Base-by-base conservation (phyloP, 2,888 invertebrate species). In the Choristoneura rosaceana region DNA sequence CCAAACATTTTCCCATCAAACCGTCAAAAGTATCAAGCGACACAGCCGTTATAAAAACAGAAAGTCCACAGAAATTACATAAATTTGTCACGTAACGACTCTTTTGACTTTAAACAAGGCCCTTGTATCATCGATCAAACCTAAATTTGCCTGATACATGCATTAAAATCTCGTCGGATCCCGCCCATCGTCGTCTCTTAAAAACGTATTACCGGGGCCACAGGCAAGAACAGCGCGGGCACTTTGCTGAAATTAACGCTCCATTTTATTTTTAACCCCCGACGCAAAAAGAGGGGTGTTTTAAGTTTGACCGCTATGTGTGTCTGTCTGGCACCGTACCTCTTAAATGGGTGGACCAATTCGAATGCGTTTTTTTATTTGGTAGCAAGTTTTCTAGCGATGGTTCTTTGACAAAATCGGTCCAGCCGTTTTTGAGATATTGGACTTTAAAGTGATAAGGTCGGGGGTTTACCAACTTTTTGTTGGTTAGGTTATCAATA, bases 111-210 rank as follows among this genome's bases (percentile, higher is more conserved):
- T 67, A 71, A 71, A 71, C 63, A 71, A 71, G 71, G 68, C 71
- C 43, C 68, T 68, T 60, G 64, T 64, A 69, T 69, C 74, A 74
- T 85, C 81, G 80, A 85, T 87, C 85, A 85, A 83, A 84, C 82
- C 80, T 79, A 82, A 79, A 84, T 84, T 85, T 82, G 82, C 62
- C 66, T 63, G 69, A 78, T 77, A 84, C 84, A 89, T 69, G 73
- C 69, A 88, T 89, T 89, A 88, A 87, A 87, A 83, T 76, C 82
- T 82, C 83, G 81, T 82, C 81, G 78, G 78, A 73, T 67, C 61
- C 76, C 80, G 81, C 78, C 73, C 70, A 73, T 74, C 74, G 75
- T 71, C 77, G 79, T 79, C 82, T 80, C 80, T 84, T 80, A 82
- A 84, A 88, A 87, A 81, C 81, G 85, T 84, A 88, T 88, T 87